Base-by-base conservation (phyloP, 2,113 vertebrate species). In the Polypterus bichir region DNA sequence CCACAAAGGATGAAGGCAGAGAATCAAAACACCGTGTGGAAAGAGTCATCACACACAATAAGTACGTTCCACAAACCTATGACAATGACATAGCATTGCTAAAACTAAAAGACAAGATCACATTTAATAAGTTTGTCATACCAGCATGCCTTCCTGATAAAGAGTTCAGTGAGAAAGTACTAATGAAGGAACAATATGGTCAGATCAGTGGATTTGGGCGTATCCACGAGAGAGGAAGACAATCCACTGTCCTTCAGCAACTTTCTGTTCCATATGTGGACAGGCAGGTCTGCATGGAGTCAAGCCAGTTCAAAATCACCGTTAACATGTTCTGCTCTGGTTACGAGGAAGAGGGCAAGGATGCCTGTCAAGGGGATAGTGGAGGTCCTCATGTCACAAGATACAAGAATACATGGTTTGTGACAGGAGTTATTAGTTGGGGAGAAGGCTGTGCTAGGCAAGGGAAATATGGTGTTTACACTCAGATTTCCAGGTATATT, bases 341-440 rank as follows among this genome's bases (percentile, higher is more conserved):
- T 60, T 97, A 93, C 1, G 75, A 88, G 4, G 46, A 66, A 0
- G 69, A 69, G 3, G 3, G 72, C 1, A 88, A 89, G 11, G 96
- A 98, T 3, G 88, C 96, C 3, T 98, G 94, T 61, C 88, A 96
- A 67, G 96, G 95, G 1, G 95, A 98, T 79, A 95, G 92, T 0
- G 95, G 95, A 0, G 94, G 95, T 0, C 95, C 95, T 0, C 95
- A 98, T 0, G 91, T 98, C 64, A 98, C 95, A 0, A 69, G 44
- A 3, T 96, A 86, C 49, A 73, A 55, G 48, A 48, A 71, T 62
- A 95, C 92, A 3, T 88, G 88, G 46, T 98, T 89, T 3, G 64
- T 94, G 61, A 97, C 95, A 0, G 95, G 95, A 1, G 76, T 98
- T 2, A 90, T 97, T 68, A 97, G 94, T 79, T 97, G 94, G 95